A percentile compares a stretch with the other conserved stretches of the same genome.
Conservation (phyloP, 2,888 invertebrate species). For the Hesperia comma region DNA sequence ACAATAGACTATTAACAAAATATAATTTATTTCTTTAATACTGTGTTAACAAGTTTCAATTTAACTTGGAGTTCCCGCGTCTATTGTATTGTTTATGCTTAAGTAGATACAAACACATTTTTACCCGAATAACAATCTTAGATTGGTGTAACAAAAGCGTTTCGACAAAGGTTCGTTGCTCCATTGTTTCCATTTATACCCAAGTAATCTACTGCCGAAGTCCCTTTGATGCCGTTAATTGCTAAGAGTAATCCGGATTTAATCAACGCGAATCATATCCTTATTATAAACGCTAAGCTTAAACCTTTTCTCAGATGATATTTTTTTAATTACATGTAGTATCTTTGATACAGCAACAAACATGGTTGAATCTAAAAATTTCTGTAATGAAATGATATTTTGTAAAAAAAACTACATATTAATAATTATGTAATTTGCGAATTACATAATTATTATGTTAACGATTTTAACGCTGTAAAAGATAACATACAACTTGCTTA, state of each 20-base stretch:
- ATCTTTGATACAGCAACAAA: too few species aligned
- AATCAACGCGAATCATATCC: neutral
- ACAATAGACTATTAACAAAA: too few species aligned
- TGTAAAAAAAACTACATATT: neutral
- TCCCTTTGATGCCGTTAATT: conserved; percentile 35
- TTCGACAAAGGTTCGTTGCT: conserved; percentile 31
- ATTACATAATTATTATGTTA: conserved; percentile 7
- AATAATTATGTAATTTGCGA: neutral
- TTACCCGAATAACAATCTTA: conserved; percentile 19
- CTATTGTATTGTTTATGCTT: neutral
- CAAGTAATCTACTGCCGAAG: conserved; percentile 31
- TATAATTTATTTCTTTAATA: too few species aligned
- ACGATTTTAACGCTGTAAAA: conserved; percentile 17
- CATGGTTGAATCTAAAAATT: too few species aligned
- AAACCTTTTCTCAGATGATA: too few species aligned
- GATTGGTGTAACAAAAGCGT: conserved; percentile 28
- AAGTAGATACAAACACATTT: neutral
- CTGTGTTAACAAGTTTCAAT: too few species aligned
- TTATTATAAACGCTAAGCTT: too few species aligned
- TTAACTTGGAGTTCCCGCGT: neutral
- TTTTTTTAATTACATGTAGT: too few species aligned
- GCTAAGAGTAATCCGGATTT: neutral
- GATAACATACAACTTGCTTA: conserved; percentile 24
- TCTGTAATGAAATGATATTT: too few species aligned
- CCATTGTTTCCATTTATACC: conserved; percentile 37